Evolutionary conservation across 2,113 vertebrate species (phyloP).

Genomic region (Rissa tridactyla): DNA sequence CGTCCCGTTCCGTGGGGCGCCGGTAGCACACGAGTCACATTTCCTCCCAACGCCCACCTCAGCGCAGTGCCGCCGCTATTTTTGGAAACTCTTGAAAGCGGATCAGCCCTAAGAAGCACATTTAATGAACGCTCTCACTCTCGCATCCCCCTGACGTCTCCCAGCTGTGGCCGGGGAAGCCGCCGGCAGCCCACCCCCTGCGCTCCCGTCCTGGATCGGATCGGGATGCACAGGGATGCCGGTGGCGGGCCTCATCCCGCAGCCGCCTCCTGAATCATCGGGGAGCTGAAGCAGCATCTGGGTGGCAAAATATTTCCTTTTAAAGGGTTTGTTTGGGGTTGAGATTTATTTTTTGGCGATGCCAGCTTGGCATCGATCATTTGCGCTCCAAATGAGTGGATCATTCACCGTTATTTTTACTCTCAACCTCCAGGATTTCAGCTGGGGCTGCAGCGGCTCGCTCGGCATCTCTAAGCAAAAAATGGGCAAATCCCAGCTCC

Average conservation of each 20-base stretch:
- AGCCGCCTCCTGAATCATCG: neutral
- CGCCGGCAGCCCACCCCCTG: neutral
- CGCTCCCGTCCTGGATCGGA: accelerated
- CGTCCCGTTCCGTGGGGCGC: neutral
- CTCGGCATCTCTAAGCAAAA: neutral
- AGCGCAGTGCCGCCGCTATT: neutral
- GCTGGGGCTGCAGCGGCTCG: neutral
- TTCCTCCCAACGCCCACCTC: slow-evolving; percentile 3
- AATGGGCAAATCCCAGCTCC: neutral
- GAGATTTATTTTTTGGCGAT: neutral
- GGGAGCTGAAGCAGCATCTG: neutral
- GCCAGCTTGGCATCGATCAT: neutral
- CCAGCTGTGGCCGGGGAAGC: neutral
- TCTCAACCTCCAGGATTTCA: neutral
- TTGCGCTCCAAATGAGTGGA: neutral
- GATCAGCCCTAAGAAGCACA: neutral
- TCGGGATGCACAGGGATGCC: neutral
- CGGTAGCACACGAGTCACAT: slow-evolving; percentile 11
- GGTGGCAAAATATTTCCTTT: neutral
- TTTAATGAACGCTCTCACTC: neutral
- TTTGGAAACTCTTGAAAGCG: neutral
- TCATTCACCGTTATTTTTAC: neutral
- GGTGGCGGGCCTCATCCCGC: neutral
- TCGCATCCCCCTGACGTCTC: neutral
- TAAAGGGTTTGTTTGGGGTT: neutral